These are phyloP conservation scores for Montipora cactus DNA, from an alignment of 64 coral and sea anemone genomes.

Conservation along the genomic window DNA sequence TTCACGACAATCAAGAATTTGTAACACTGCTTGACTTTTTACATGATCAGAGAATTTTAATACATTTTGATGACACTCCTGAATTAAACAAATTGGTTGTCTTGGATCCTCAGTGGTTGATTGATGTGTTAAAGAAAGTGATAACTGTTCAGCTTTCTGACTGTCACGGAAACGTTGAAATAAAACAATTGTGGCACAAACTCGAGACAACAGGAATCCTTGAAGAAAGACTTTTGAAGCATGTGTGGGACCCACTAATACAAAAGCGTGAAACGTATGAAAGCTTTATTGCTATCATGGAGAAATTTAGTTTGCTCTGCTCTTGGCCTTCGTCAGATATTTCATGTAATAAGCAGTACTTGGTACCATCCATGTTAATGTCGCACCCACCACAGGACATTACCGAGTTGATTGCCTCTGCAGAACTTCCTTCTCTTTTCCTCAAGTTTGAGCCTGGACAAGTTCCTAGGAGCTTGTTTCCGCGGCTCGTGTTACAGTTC, in stretches of 20 bases:
- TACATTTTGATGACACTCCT: constrained; percentile 40
- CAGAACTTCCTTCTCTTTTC: constrained; percentile 28
- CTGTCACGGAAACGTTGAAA: not conserved
- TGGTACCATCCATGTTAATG: constrained; percentile 49
- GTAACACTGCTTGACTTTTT: constrained; percentile 24
- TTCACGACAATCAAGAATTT: constrained; percentile 21
- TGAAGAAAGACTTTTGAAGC: constrained; percentile 1
- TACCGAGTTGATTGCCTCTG: not conserved
- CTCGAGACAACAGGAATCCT: constrained; percentile 22
- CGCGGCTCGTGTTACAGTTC: constrained; percentile 9
- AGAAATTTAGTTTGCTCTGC: constrained; percentile 43
- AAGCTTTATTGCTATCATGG: constrained; percentile 42
- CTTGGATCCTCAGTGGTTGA: constrained; percentile 37
- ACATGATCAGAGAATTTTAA: constrained; percentile 35
- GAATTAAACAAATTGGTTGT: constrained; percentile 20
- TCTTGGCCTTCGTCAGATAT: constrained; percentile 10
- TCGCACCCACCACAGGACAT: not conserved
- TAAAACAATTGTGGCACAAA: not conserved
- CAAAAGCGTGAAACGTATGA: not conserved
- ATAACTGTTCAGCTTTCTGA: constrained; percentile 11
- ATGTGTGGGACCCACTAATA: not conserved
- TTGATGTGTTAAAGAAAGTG: constrained; percentile 30
- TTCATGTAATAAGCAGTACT: not conserved
- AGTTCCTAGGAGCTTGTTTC: constrained; percentile 9
- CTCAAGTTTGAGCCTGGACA: constrained; percentile 35